Conservation (phyloP, 30 jellyfish, hydroid and myxozoan species). For the Aurelia sp. region DNA sequence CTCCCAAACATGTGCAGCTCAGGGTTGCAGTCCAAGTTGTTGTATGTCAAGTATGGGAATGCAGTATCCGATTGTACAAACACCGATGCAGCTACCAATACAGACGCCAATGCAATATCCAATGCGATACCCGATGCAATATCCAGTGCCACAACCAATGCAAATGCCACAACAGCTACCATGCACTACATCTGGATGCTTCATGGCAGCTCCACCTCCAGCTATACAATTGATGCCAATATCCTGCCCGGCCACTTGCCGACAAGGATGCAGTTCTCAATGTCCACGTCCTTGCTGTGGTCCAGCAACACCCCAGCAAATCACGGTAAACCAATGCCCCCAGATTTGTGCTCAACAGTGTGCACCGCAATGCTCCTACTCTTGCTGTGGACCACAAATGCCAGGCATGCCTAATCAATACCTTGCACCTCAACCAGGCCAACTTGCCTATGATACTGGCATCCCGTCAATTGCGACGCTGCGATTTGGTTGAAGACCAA, state of each 20-base stretch:
- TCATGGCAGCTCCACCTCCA: conserved; percentile 77
- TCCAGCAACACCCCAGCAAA: conserved; percentile 72
- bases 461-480: too few relatives aligned
- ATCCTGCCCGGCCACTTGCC: conserved; percentile 59
- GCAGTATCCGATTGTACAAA: conserved; percentile 47
- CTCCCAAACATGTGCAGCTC: conserved; percentile 74
- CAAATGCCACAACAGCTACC: conserved; percentile 9
- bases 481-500: too few relatives aligned
- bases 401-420: too few relatives aligned
- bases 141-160: too few relatives aligned
- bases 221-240: conserved; percentile 32
- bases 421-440: too few relatives aligned
- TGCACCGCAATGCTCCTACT: conserved; percentile 79
- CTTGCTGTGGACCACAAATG: conserved; percentile 79
- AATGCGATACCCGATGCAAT: conserved; percentile 3
- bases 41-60: conserved; percentile 51
- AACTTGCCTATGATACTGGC: too few relatives aligned
- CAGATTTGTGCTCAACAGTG: conserved; percentile 76
- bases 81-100: conserved; percentile 59
- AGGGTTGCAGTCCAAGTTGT: conserved; percentile 80
- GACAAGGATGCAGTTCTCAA: conserved; percentile 23
- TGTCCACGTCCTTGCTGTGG: conserved; percentile 76
- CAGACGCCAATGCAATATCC: conserved; percentile 57
- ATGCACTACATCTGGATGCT: conserved; percentile 65
- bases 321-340: conserved; percentile 72